Base-by-base conservation (phyloP, 1,140 invertebrate species). In the Globodera ellingtonae region DNA sequence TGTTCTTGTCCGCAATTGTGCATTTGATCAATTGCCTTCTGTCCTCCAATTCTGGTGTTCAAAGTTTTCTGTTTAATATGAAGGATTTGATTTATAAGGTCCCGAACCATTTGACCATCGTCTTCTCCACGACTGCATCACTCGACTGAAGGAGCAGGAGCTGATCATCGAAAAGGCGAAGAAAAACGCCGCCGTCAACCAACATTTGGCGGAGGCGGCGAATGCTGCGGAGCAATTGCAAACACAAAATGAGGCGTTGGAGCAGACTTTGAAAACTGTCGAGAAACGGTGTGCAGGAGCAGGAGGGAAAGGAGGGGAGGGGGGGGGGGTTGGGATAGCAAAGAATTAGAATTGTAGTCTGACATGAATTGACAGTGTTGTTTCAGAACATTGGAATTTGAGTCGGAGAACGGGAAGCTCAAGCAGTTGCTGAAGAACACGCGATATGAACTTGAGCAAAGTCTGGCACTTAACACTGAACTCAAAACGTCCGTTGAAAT, bases 131-230 rank as follows among this genome's bases (percentile, higher is more conserved):
- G 80, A 81, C 59, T 81, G 80, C 48, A 81, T 81, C 35, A 81
- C 80, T 10, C 80, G 80, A 46, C 62, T 81, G 47, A 81, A 81
- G 62, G 80, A 81, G 59, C 80, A 81, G 72, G 78, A 81, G 48
- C 13, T 81, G 35, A 77, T 77, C 69, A 77, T 77, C 21, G 75
- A 77, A 21, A 65, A 77, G 50, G 48, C 69, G 56, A 77, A 77
- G 24, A n/a, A 8, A 50, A 77, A 77, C 65, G 35, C 62, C 15
- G 62, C 24, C 21, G 62, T 67, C n/a, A 77, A 67, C 47, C 21
- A 67, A 21, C 62, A 69, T 9, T 67, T 77, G 21, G 65, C 48
- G 15, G 75, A 77, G 47, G 65, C 69, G n/a, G 75, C 75, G 46
- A 67, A 67, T 15, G 69, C 65, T 18, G 56, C 75, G 13, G 75